Conservation (phyloP, 2,113 vertebrate species). For the Gnathonemus echidnorhynchus region DNA sequence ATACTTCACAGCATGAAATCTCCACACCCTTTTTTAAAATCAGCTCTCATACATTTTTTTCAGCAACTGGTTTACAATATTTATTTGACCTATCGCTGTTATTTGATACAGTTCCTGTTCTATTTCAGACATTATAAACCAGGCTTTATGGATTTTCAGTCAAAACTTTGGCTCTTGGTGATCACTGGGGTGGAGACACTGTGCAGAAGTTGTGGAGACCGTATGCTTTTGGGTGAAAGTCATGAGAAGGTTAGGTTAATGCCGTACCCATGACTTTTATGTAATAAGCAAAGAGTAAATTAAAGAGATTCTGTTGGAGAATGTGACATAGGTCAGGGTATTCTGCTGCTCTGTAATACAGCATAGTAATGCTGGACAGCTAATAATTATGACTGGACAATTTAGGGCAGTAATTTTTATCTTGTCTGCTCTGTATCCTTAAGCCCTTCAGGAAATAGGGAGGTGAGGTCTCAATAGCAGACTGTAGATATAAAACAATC, state of each 20-base stretch:
- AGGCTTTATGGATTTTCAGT: not conserved
- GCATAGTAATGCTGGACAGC: not conserved
- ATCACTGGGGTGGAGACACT: not conserved
- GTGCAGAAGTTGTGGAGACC: not conserved
- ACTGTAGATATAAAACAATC: not conserved
- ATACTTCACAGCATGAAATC: not conserved
- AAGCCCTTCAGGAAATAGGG: not conserved
- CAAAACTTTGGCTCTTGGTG: not conserved
- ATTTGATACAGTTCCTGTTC: not conserved
- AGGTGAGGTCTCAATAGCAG: not conserved
- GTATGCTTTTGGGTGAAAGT: not conserved
- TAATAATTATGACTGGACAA: not conserved
- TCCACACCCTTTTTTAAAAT: not conserved
- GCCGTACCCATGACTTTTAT: not conserved
- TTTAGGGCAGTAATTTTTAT: not conserved
- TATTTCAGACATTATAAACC: not conserved
- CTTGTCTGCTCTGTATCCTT: not conserved
- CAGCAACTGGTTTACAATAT: not conserved
- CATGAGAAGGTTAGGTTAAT: not conserved
- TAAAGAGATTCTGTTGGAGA: not conserved
- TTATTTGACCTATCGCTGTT: not conserved
- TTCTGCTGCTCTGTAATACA: not conserved
- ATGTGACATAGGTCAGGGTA: not conserved
- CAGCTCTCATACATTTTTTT: not conserved
- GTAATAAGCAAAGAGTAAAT: not conserved